A percentile compares a stretch with the other conserved stretches of the same genome.
Conservation (phyloP, 2,113 vertebrate species). For the Elephas maximus region DNA sequence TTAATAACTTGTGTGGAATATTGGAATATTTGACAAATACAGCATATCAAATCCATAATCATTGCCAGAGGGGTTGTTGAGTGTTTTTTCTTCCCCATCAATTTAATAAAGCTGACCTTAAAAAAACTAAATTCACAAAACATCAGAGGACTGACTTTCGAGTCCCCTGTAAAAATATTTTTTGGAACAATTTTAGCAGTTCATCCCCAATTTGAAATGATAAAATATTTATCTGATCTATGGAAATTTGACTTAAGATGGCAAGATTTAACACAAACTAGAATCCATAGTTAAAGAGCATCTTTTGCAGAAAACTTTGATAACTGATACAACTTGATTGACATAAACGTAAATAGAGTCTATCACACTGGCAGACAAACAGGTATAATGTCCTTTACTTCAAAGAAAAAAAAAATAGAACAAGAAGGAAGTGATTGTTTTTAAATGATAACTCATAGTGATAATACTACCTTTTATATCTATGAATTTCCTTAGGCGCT, state of each 20-base stretch:
- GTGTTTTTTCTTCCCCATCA: neutral
- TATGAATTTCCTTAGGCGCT: neutral
- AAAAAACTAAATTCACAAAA: slow-evolving; percentile 59
- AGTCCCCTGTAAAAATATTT: neutral
- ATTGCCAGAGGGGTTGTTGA: slow-evolving; percentile 16
- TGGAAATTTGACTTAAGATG: slow-evolving; percentile 39
- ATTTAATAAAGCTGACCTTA: slow-evolving; percentile 45
- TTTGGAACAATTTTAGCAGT: slow-evolving; percentile 10
- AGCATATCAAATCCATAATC: slow-evolving; percentile 73
- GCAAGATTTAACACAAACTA: slow-evolving; percentile 53
- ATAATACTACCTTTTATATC: slow-evolving; percentile 18
- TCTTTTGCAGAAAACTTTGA: neutral
- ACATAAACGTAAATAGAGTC: neutral
- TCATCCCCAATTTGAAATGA: slow-evolving; percentile 25
- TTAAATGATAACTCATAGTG: neutral
- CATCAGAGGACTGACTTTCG: neutral
- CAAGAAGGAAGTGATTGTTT: neutral
- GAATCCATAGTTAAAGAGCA: neutral
- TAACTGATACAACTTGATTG: neutral
- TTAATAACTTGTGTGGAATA: slow-evolving; percentile 70
- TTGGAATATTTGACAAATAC: slow-evolving; percentile 71
- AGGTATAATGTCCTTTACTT: neutral
- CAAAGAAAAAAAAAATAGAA: neutral
- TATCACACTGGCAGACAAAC: neutral
- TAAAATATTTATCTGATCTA: slow-evolving; percentile 46